Conservation (phyloP, 2,888 invertebrate genomes). For the Rotaria magnacalcarata region DNA sequence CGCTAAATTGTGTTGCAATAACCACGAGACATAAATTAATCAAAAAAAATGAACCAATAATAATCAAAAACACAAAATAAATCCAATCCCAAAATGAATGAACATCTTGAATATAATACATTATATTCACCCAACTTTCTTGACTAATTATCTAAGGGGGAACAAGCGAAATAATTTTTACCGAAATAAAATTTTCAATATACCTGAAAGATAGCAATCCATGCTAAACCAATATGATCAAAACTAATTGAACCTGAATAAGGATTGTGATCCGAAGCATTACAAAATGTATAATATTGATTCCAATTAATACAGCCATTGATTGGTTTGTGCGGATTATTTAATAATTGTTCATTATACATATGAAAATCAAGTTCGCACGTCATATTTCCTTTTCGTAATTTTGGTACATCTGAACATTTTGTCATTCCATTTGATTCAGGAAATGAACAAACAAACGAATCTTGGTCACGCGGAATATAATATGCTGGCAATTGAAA, state of each 20-base stretch:
- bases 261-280: slow-evolving; percentile 85
- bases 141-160: slow-evolving; percentile 83
- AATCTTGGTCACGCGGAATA: slow-evolving; percentile 69
- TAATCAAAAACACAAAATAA: slow-evolving; percentile 78
- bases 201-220: slow-evolving; percentile 99
- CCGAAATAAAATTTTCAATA: background rate
- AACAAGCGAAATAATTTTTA: slow-evolving; percentile 15
- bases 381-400: background rate
- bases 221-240: slow-evolving; percentile 98
- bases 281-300: slow-evolving; percentile 90
- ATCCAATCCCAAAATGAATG: slow-evolving; percentile 99
- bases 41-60: slow-evolving; percentile 99
- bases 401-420: slow-evolving; percentile 46
- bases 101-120: slow-evolving; percentile 99
- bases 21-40: slow-evolving; percentile 99
- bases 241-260: slow-evolving; percentile 98
- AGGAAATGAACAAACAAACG: slow-evolving; percentile 81
- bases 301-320: slow-evolving; percentile 89
- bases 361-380: background rate
- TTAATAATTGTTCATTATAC: background rate
- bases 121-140: slow-evolving; percentile 99
- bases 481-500: background rate
- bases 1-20: slow-evolving; percentile 98
- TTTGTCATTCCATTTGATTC: slow-evolving; percentile 72
- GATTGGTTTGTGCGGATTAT: background rate